A percentile compares a stretch with the other conserved stretches of the same genome.
Evolutionary conservation across 2,888 invertebrate genomes (phyloP).

Genomic region (Gari tellinella): DNA sequence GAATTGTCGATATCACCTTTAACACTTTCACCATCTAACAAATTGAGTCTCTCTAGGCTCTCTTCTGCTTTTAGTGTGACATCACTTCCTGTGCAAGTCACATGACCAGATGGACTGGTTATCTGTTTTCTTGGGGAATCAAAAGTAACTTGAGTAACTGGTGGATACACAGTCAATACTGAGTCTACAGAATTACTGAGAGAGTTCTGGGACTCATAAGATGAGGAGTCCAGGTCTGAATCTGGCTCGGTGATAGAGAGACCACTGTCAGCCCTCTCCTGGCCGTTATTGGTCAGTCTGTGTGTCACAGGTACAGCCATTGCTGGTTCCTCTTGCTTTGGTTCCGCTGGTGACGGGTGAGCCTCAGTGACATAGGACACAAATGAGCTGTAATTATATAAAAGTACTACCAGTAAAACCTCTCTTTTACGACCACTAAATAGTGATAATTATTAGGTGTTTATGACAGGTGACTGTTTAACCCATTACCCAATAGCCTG

Average conservation of each 20-base stretch:
- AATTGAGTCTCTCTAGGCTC: too few species aligned
- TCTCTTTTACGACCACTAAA: too few species aligned
- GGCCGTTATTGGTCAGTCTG: background rate
- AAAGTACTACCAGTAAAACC: too few species aligned
- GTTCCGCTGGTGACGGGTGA: background rate
- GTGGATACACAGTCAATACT: background rate
- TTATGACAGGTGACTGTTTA: too few species aligned
- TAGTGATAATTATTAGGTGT: too few species aligned
- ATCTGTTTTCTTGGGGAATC: background rate
- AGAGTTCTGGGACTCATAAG: conserved; percentile 26
- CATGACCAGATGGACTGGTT: too few species aligned
- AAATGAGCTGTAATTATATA: too few species aligned
- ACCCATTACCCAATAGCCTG: too few species aligned
- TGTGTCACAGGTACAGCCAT: background rate
- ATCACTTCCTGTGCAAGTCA: background rate
- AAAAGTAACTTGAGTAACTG: conserved; percentile 2
- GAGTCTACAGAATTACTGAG: conserved; percentile 10
- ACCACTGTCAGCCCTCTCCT: conserved; percentile 27
- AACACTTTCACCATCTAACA: too few species aligned
- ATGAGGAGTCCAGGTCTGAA: conserved; percentile 27
- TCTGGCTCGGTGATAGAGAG: conserved; percentile 13
- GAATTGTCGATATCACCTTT: background rate
- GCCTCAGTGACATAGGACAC: conserved; percentile 5
- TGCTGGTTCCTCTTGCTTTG: conserved; percentile 8
- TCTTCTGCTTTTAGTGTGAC: background rate